Evolutionary conservation across 2,888 invertebrate genomes (phyloP).

Genomic region (Drosophila atroscutellata): DNA sequence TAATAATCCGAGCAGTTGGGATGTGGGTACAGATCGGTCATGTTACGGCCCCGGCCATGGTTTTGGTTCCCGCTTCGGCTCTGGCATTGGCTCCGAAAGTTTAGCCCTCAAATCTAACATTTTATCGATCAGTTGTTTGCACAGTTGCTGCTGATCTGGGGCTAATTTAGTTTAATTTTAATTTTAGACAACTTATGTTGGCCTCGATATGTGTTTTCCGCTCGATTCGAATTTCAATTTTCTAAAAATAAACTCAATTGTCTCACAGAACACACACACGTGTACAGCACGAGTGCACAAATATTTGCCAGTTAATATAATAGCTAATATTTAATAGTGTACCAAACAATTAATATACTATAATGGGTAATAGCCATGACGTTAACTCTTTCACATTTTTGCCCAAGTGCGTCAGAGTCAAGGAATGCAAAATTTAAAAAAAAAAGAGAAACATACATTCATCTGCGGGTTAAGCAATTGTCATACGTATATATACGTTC

Average conservation of each 20-base stretch:
- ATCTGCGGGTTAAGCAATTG: constrained; percentile 43
- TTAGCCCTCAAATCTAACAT: constrained; percentile 11
- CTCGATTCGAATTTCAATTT: constrained; percentile 30
- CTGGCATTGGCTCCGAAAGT: constrained; percentile 2
- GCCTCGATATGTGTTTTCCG: constrained; percentile 43
- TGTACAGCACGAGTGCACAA: constrained; percentile 16
- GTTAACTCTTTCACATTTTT: constrained; percentile 17
- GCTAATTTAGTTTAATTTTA: constrained; percentile 46
- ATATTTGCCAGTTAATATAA: constrained; percentile 33
- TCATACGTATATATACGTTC: not conserved
- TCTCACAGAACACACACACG: constrained; percentile 9
- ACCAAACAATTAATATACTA: constrained; percentile 14
- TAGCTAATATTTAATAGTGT: constrained; percentile 6
- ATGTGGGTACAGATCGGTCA: constrained; percentile 34
- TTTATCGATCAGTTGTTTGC: constrained; percentile 65
- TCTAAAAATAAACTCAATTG: constrained; percentile 51
- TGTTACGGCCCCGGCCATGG: constrained; percentile 4
- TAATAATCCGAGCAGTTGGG: not conserved
- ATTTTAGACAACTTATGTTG: constrained; percentile 61
- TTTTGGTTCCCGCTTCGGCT: not conserved
- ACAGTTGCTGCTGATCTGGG: constrained; percentile 60
- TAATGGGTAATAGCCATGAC: constrained; percentile 5
- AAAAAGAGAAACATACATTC: not conserved
- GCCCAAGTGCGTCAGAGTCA: constrained; percentile 40
- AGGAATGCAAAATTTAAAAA: constrained; percentile 14